phyloP scores from a whole-genome alignment of 2,113 vertebrate species.

The Sebastes fasciatus region DNA sequence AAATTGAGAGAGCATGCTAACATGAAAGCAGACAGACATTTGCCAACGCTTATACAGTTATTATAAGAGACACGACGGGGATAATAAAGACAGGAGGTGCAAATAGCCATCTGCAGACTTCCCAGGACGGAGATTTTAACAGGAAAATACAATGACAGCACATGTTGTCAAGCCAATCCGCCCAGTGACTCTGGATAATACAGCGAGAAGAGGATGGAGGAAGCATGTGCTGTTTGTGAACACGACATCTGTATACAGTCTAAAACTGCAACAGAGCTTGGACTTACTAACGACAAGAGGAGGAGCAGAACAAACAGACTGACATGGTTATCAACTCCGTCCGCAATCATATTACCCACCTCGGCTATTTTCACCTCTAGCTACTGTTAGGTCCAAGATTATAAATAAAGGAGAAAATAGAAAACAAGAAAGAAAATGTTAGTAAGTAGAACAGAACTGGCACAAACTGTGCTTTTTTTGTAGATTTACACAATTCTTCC shows the following conservation, averaged over 20 bases:
- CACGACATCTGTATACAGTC: conserved; percentile 53
- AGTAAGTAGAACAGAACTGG: conserved; percentile 39
- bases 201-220: conserved; percentile 62
- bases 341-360: conserved; percentile 80
- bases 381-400: conserved; percentile 81
- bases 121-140: conserved; percentile 42
- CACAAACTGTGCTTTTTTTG: conserved; percentile 6
- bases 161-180: conserved; percentile 55
- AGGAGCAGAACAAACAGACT: conserved; percentile 71
- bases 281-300: conserved; percentile 65
- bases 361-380: conserved; percentile 86
- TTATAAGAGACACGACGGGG: conserved; percentile 34
- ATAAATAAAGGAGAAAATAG: conserved; percentile 64
- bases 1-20: conserved; percentile 1
- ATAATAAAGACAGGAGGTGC: conserved; percentile 54
- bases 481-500: conserved; percentile 1
- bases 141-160: conserved; percentile 51
- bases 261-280: conserved; percentile 52
- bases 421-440: conserved; percentile 61
- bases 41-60: conserved; percentile 6
- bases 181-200: conserved; percentile 43
- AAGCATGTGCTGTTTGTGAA: conserved; percentile 60
- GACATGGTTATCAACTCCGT: conserved; percentile 53
- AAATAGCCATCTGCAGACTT: conserved; percentile 52
- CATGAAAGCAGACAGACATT: conserved; percentile 34